Evolutionary conservation across 2,797 vertebrate genomes (phyloP), one percentile per base, ranked within the genome.

Genomic region (Steatocranus sp.): DNA sequence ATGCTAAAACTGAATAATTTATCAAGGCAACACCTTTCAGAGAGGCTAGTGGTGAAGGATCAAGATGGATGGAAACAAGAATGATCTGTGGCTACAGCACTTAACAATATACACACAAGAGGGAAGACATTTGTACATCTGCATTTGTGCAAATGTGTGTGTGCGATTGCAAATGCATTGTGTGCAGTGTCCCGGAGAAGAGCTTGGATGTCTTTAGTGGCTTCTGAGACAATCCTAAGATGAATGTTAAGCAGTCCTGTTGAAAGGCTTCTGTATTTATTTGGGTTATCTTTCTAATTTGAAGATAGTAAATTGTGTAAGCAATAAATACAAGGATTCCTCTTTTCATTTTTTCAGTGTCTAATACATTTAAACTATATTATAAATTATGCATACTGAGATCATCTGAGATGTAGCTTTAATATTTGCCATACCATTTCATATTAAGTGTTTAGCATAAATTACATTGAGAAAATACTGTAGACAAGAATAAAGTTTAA

Each of bases 1-100:
- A 94, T 90, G 89, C 66, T 89, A 89, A 58, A 76, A 50, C 79
- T 94, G 92, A 94, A 95, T 94, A 91, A 94, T 95, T 93, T 73
- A 95, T 92, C 75, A 88, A 80, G 85, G 82, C 75, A 87, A 90
- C 90, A 92, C 89, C 87, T 90, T 86, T 90, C 46, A 86, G 77
- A 87, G 87, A 83, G 83, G 80, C 66, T 61, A 20, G 78, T 80
- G 87, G 87, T 84, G 68, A 78, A 11, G 43, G 20, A 75, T 83
- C 74, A 91, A 88, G 86, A 84, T 49, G 75, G 75, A 87, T 86
- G 81, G 68, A 79, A 73, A 83, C 11, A 41, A 48, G 75, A 81
- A 54, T 79, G 73, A 75, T 38, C 27, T 78, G 75, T 30, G 4
- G 49, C 41, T 50, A 70, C 46, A 23, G 30, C 15, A 10, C n/a